phyloP scores from a whole-genome alignment of 2,113 vertebrate species.

The Trogon melanurus region DNA sequence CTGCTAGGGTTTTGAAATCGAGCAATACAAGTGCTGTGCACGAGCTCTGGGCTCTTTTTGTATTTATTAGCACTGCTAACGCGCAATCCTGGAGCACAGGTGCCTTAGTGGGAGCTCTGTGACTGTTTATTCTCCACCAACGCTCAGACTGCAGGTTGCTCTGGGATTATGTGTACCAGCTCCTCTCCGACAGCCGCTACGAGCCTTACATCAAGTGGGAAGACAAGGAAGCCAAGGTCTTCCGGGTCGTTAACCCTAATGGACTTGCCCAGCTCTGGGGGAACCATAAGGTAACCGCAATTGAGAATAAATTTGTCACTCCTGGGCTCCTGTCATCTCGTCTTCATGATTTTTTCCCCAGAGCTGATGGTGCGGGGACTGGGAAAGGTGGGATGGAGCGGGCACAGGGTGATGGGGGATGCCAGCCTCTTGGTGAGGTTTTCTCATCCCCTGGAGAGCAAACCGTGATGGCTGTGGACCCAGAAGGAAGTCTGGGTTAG shows the following conservation, averaged over 20 bases:
- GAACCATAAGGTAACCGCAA: constrained; percentile 86
- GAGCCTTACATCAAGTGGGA: constrained; percentile 88
- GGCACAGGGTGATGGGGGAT: neutral
- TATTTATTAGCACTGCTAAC: accelerated
- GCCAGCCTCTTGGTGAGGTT: neutral
- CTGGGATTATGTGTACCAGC: constrained; percentile 90
- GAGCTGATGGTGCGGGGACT: neutral
- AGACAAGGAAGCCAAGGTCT: constrained; percentile 81
- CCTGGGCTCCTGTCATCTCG: neutral
- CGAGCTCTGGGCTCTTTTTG: neutral
- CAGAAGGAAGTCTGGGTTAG: neutral
- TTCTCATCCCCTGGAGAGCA: neutral
- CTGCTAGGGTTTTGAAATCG: neutral
- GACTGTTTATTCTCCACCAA: accelerated
- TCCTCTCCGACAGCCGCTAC: constrained; percentile 85
- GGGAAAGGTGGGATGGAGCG: neutral
- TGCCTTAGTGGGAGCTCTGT: neutral
- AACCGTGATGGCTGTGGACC: neutral
- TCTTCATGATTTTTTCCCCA: accelerated
- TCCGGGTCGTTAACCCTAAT: constrained; percentile 86
- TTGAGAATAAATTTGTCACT: accelerated
- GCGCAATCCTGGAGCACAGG: accelerated
- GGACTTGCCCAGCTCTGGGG: constrained; percentile 93
- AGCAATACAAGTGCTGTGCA: accelerated
- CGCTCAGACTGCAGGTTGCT: constrained; percentile 87